These are phyloP conservation scores for Ormyrus thymus DNA, from an alignment of 2,888 invertebrate species.

Conservation along the genomic window DNA sequence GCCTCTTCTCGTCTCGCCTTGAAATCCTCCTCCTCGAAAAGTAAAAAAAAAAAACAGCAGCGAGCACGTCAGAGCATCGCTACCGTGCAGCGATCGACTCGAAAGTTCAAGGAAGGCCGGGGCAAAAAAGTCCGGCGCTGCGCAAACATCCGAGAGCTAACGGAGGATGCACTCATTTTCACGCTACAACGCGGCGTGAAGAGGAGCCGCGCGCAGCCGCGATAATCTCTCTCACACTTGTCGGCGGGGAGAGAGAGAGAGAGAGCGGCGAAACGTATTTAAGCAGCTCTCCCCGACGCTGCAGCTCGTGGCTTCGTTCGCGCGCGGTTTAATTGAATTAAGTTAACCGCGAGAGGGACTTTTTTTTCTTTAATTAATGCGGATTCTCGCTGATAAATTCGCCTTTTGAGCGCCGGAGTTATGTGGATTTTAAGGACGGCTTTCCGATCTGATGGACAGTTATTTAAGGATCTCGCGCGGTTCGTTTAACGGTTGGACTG, in stretches of 20 bases:
- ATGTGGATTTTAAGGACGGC: background rate
- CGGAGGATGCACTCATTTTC: constrained; percentile 56
- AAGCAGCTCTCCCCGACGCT: background rate
- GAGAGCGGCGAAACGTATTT: background rate
- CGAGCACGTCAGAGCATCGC: background rate
- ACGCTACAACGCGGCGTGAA: constrained; percentile 49
- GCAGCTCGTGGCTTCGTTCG: background rate
- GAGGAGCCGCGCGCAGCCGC: constrained; percentile 9
- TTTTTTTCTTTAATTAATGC: background rate
- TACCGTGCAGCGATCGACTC: background rate
- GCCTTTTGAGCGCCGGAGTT: background rate
- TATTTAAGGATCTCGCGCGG: no score
- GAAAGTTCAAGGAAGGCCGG: constrained; percentile 36
- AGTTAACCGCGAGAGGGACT: background rate
- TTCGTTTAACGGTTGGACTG: no score
- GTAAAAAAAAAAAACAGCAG: constrained; percentile 17
- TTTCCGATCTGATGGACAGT: no score
- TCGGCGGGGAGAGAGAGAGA: background rate
- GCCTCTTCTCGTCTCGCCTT: constrained; percentile 5
- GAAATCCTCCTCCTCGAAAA: background rate
- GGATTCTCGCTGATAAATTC: background rate
- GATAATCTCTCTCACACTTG: background rate
- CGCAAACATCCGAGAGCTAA: constrained; percentile 35
- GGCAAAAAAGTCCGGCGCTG: constrained; percentile 8
- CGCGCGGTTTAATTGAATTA: constrained; percentile 37